These are phyloP conservation scores for Pseudachorutes palmiensis DNA, from an alignment of 1,140 invertebrate genomes.

Conservation along the genomic window DNA sequence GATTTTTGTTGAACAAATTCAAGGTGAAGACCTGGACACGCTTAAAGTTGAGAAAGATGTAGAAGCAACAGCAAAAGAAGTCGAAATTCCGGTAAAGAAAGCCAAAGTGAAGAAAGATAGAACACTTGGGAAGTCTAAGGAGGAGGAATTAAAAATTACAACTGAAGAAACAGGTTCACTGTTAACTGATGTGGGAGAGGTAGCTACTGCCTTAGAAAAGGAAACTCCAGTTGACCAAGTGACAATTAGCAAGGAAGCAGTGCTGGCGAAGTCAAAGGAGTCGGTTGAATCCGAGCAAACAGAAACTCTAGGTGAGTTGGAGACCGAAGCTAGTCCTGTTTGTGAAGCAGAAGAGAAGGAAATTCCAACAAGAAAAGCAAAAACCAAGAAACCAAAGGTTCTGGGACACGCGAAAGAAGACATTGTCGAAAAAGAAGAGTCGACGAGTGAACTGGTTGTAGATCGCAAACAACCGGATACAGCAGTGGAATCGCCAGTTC, in stretches of 20 bases:
- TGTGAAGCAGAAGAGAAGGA: slow-evolving; percentile 4
- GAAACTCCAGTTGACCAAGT: background rate
- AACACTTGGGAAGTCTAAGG: background rate
- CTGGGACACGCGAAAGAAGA: background rate
- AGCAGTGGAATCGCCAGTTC: background rate
- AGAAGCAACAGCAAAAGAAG: background rate
- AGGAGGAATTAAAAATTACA: too few species aligned
- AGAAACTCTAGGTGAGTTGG: background rate
- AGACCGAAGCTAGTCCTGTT: background rate
- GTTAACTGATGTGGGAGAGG: background rate
- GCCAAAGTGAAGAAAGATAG: slow-evolving; percentile 6
- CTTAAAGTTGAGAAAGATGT: background rate
- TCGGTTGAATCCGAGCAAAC: background rate
- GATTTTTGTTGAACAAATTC: background rate
- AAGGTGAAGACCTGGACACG: background rate
- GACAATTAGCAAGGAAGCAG: slow-evolving; percentile 10
- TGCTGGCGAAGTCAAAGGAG: slow-evolving; percentile 5
- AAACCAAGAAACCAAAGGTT: background rate
- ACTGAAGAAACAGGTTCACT: background rate
- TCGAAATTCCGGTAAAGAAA: slow-evolving; percentile 4
- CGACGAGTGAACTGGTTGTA: background rate
- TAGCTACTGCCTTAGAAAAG: slow-evolving; percentile 6
- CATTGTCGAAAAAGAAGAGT: background rate
- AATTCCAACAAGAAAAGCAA: slow-evolving; percentile 11
- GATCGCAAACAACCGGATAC: background rate